These are phyloP conservation scores for Melanerpes aurifrons DNA, from an alignment of 2,113 vertebrate genomes.

Conservation along the genomic window DNA sequence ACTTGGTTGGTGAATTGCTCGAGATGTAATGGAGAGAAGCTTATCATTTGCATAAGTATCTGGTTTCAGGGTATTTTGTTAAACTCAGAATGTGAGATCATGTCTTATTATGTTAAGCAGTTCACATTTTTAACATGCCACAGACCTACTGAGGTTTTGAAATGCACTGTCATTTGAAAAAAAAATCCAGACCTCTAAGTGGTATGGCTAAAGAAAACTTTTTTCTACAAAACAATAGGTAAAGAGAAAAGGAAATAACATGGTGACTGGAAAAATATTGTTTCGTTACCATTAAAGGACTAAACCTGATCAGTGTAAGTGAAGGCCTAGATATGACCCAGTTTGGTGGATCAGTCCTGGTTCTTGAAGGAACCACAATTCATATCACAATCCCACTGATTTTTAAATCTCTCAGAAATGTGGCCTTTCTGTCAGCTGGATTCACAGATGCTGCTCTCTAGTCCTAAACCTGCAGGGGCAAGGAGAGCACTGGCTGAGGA, in stretches of 20 bases:
- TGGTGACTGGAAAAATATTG: conserved; percentile 69
- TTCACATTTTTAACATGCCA: conserved; percentile 69
- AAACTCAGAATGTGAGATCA: conserved; percentile 69
- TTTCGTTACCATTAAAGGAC: conserved; percentile 72
- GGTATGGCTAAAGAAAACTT: conserved; percentile 53
- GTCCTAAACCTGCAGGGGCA: background rate
- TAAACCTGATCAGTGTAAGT: conserved; percentile 38
- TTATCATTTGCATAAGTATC: conserved; percentile 79
- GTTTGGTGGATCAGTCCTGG: conserved; percentile 6
- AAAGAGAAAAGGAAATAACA: conserved; percentile 75
- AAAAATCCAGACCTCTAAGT: conserved; percentile 54
- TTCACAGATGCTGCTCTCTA: background rate
- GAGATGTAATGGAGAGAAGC: conserved; percentile 75
- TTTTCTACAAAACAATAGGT: conserved; percentile 68
- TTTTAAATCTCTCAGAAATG: conserved; percentile 18
- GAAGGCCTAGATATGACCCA: conserved; percentile 46
- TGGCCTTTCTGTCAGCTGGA: background rate
- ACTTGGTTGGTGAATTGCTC: conserved; percentile 69
- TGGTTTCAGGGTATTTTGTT: conserved; percentile 79
- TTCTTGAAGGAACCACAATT: conserved; percentile 32
- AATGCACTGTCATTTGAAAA: conserved; percentile 52
- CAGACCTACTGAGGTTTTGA: conserved; percentile 57
- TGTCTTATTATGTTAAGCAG: conserved; percentile 74
- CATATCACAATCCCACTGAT: conserved; percentile 5
- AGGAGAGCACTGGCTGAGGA: background rate